Conservation (phyloP, 2,888 invertebrate species). For the Dryobotodes eremita region DNA sequence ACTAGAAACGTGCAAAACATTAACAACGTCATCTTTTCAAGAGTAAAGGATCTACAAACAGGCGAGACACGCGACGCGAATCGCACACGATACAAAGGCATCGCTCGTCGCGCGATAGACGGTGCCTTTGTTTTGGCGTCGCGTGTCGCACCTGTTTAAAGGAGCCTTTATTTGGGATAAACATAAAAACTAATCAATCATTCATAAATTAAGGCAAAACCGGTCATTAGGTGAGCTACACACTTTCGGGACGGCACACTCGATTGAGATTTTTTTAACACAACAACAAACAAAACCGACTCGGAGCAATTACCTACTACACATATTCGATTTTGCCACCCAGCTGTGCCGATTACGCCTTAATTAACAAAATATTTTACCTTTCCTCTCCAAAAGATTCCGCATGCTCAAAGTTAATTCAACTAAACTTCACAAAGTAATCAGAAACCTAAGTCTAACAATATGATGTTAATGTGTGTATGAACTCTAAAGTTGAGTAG, state of each 20-base stretch:
- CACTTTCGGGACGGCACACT: neutral
- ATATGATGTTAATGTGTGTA: slow-evolving; percentile 25
- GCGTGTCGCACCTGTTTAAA: no score
- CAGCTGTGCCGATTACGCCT: neutral
- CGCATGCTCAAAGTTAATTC: slow-evolving; percentile 10
- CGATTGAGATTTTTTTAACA: no score
- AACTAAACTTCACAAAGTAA: slow-evolving; percentile 19
- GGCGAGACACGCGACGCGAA: no score
- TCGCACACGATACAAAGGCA: no score
- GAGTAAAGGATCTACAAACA: no score
- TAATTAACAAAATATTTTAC: neutral
- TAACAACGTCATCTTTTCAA: neutral
- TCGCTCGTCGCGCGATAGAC: no score
- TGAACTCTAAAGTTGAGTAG: slow-evolving; percentile 65
- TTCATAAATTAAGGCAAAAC: neutral
- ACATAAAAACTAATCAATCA: neutral
- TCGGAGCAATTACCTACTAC: neutral
- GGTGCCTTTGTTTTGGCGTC: no score
- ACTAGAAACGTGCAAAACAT: neutral
- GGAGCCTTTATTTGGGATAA: neutral
- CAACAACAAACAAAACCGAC: neutral
- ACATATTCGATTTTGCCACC: neutral
- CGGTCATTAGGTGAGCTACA: neutral
- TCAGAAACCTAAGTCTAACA: slow-evolving; percentile 15
- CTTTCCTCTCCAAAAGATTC: slow-evolving; percentile 2